A percentile compares a stretch with the other conserved stretches of the same genome.
phyloP scores from a whole-genome alignment of 1,140 invertebrate genomes.

The Phenacoccus solenopsis region DNA sequence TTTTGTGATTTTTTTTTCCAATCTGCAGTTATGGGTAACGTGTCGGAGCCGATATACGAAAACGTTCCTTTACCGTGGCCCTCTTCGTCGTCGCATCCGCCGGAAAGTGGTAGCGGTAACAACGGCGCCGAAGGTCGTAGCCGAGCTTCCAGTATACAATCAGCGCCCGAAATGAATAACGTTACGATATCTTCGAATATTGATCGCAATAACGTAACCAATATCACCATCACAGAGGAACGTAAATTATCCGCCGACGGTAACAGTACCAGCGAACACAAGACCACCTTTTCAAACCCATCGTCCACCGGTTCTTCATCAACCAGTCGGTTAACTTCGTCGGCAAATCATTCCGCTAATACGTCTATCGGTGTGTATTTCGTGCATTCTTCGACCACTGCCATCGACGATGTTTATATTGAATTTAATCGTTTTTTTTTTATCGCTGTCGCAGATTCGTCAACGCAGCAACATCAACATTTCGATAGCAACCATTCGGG shows the following conservation, averaged over 20 bases:
- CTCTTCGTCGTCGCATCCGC: slow-evolving; percentile 34
- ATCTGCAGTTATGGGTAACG: too few species aligned
- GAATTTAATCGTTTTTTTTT: background rate
- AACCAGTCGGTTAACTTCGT: background rate
- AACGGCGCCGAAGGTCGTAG: slow-evolving; percentile 36
- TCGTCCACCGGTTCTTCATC: background rate
- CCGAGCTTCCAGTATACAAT: slow-evolving; percentile 50
- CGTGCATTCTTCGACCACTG: background rate
- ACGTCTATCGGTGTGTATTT: background rate
- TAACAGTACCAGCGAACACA: background rate
- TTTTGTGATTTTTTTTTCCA: too few species aligned
- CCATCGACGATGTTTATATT: background rate
- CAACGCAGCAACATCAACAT: too few species aligned
- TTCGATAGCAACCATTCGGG: slow-evolving; percentile 19
- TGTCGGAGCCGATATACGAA: slow-evolving; percentile 60
- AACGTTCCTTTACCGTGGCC: slow-evolving; percentile 47
- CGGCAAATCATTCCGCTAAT: background rate
- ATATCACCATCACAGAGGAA: slow-evolving; percentile 6
- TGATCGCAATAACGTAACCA: background rate
- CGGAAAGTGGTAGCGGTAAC: background rate
- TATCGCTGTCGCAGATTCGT: background rate
- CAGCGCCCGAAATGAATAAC: slow-evolving; percentile 42
- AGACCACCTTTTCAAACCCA: background rate
- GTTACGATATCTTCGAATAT: background rate
- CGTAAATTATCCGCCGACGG: background rate